These are phyloP conservation scores for Zosterops hypoxanthus DNA, from an alignment of 2,113 vertebrate genomes.

Conservation along the genomic window DNA sequence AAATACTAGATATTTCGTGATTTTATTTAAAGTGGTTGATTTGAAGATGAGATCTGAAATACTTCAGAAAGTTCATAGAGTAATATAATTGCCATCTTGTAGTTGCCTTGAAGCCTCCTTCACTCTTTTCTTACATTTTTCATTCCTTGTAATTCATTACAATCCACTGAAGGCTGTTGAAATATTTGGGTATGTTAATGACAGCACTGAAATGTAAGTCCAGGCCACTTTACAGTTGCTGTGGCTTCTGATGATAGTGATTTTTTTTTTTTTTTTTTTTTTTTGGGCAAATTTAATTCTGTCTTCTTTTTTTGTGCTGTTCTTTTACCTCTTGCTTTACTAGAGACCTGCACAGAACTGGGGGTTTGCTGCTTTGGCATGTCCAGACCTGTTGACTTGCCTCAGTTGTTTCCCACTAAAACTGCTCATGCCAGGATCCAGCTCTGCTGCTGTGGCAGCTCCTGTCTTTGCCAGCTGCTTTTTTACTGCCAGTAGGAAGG, in stretches of 20 bases:
- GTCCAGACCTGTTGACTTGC: conserved; percentile 23
- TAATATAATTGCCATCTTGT: background rate
- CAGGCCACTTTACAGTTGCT: background rate
- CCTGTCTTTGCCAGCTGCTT: conserved; percentile 36
- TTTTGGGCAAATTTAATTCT: background rate
- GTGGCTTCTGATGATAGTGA: background rate
- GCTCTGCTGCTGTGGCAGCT: conserved; percentile 11
- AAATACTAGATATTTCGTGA: background rate
- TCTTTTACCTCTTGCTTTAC: background rate
- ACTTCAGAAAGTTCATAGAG: background rate
- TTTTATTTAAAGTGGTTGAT: background rate
- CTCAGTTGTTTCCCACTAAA: background rate
- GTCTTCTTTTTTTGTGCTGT: background rate
- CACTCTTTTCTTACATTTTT: background rate
- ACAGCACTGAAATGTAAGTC: background rate
- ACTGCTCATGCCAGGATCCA: background rate
- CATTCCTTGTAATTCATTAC: background rate
- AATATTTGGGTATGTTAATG: background rate
- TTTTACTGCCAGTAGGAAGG: conserved; percentile 13
- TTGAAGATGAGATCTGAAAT: background rate
- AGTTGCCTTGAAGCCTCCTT: background rate
- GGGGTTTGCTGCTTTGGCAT: background rate
- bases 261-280: background rate
- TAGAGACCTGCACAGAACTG: background rate
- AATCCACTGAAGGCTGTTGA: background rate